Conservation (phyloP, 2,113 vertebrate species). For the Clupea harengus region DNA sequence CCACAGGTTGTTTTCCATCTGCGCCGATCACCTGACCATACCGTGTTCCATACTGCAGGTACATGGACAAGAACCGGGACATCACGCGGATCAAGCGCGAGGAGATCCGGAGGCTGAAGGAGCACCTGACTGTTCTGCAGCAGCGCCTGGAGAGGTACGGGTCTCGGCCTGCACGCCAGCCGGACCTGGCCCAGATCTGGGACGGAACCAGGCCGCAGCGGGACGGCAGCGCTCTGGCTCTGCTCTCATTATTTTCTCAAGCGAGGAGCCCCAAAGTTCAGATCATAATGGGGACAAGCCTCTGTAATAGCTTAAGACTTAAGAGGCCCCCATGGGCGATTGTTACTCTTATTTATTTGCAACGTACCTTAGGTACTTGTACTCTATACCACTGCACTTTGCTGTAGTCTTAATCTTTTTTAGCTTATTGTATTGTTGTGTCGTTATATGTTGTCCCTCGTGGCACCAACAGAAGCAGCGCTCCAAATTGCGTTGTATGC, state of each 20-base stretch:
- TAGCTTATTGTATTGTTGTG: no score
- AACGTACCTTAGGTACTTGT: no score
- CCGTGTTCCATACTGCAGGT: constrained; percentile 67
- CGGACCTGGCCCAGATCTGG: not conserved
- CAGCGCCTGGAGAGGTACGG: constrained; percentile 93
- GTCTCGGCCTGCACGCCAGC: no score
- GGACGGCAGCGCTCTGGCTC: no score
- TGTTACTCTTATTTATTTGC: no score
- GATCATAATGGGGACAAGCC: not conserved
- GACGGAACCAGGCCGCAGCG: no score
- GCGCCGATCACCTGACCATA: not conserved
- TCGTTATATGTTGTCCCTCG: no score
- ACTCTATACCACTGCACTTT: no score
- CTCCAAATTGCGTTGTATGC: no score
- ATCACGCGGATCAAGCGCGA: constrained; percentile 95
- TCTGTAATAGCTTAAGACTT: not conserved
- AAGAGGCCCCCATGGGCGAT: no score
- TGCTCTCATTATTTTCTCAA: not conserved
- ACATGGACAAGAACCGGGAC: constrained; percentile 97
- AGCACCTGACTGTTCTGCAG: constrained; percentile 92
- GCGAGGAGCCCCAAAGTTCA: not conserved
- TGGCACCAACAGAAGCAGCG: no score
- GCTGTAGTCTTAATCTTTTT: no score
- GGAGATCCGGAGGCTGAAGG: constrained; percentile 95
- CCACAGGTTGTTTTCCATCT: not conserved